A percentile compares a stretch with the other conserved stretches of the same genome.
Conservation (phyloP, 1,140 invertebrate species). For the Ostrea denselamellosa region DNA sequence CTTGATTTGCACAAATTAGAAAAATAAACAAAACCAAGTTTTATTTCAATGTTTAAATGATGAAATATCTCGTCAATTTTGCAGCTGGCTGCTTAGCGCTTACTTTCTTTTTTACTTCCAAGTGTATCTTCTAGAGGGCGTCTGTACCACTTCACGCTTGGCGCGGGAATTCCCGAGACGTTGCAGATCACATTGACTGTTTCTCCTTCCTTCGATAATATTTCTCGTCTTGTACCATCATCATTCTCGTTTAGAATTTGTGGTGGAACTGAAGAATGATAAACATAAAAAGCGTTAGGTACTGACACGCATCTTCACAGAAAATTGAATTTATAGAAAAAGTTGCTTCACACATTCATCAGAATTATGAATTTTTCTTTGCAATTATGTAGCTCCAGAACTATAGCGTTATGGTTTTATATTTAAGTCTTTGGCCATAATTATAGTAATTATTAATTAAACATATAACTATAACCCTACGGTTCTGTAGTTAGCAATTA, state of each 20-base stretch:
- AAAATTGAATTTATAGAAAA: too few species aligned
- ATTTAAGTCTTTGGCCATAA: too few species aligned
- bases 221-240: slow-evolving; percentile 58
- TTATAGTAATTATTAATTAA: too few species aligned
- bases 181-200: slow-evolving; percentile 74
- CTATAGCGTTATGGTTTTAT: too few species aligned
- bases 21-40: neutral
- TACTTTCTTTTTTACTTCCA: slow-evolving; percentile 29
- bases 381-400: too few species aligned
- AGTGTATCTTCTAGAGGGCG: slow-evolving; percentile 48
- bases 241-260: slow-evolving; percentile 63
- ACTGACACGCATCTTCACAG: too few species aligned
- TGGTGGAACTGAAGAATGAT: slow-evolving; percentile 64
- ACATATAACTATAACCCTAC: too few species aligned
- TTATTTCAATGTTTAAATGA: neutral
- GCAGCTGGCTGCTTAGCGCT: neutral
- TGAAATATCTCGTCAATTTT: too few species aligned
- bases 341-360: too few species aligned
- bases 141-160: slow-evolving; percentile 76
- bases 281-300: neutral
- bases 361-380: too few species aligned
- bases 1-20: neutral
- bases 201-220: slow-evolving; percentile 69
- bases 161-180: slow-evolving; percentile 72
- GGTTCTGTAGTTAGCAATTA: too few species aligned